Evolutionary conservation across 2,888 invertebrate species (phyloP), one percentile per base, ranked within the genome.

Genomic region (Parasteatoda lunata): DNA sequence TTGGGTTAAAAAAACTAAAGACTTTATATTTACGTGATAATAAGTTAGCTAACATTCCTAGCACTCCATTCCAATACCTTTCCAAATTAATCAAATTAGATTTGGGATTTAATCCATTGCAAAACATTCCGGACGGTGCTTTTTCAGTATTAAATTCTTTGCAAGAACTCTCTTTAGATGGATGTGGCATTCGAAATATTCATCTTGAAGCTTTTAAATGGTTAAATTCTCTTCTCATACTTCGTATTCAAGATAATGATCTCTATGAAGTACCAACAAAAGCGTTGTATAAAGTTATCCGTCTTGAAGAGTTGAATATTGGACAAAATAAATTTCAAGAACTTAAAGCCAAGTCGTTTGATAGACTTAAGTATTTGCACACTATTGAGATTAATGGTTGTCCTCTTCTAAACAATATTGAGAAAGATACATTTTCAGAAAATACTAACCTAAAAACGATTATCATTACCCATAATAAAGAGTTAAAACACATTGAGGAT

Each of bases 21-120:
- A 94, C 94, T 90, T 93, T 97, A 90, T 95, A 96, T 92, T 92
- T 97, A 89, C 95, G 95, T 89, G 95, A 96, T 91, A 97, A 97
- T 92, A 95, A 96, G 92, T 93, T 97, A 91, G 95, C 95, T 90
- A 93, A 93, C 71, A 93, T 97, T 90, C 96, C 96, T 89, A 96
- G 96, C 73, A 93, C 94, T 87, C 95, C 96, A 88, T 93, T 97
- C 88, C 94, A 96, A 54, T 95, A 95, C 92, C 93, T 97, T 91
- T 94, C 95, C 88, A 95, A 95, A 91, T 94, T 97, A 90, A 94
- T 95, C 88, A 94, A 94, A 91, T 93, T 97, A 90, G 94, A 95
- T 91, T 93, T 97, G 90, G 96, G 95, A 91, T 95, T 95, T 89
- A 97, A 97, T 93, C 95, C 95, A 90, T 94, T 97, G 90, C 93